Evolutionary conservation across 2,797 vertebrate species (phyloP).

Genomic region (Bufotes viridis): DNA sequence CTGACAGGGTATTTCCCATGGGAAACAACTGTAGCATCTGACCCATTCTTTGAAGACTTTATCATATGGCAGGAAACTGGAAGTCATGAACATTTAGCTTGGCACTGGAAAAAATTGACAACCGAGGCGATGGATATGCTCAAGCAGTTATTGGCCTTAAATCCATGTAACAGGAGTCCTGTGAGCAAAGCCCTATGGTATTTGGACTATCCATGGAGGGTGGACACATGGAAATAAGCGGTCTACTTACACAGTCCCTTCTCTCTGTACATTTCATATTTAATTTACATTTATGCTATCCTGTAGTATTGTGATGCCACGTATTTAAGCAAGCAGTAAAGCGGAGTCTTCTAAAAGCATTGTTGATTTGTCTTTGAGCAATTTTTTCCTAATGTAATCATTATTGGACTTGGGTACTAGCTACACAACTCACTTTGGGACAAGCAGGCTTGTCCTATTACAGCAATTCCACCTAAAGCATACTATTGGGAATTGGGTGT

Average conservation of each 20-base stretch:
- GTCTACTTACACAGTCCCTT: not conserved
- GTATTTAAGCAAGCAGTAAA: not conserved
- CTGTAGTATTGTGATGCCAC: not conserved
- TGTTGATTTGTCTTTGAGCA: not conserved
- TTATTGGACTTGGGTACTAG: not conserved
- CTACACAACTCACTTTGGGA: not conserved
- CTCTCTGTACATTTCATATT: not conserved
- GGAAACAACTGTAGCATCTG: conserved; percentile 86
- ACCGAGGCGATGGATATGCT: conserved; percentile 78
- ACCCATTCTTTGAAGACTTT: conserved; percentile 85
- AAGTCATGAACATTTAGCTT: conserved; percentile 73
- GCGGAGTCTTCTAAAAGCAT: not conserved
- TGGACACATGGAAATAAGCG: conserved; percentile 57
- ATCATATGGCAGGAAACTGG: conserved; percentile 80
- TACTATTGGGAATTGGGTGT: not conserved
- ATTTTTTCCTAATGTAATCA: not conserved
- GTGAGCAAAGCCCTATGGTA: conserved; percentile 80
- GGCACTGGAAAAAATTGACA: conserved; percentile 85
- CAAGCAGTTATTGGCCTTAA: conserved; percentile 81
- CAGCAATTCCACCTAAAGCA: no score
- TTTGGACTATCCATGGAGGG: conserved; percentile 80
- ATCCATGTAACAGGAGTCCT: conserved; percentile 74
- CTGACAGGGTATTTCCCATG: conserved; percentile 95
- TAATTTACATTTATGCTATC: not conserved
- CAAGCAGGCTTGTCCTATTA: not conserved